Conservation (phyloP, 2,888 invertebrate species). For the Ennomos fuscantarius region DNA sequence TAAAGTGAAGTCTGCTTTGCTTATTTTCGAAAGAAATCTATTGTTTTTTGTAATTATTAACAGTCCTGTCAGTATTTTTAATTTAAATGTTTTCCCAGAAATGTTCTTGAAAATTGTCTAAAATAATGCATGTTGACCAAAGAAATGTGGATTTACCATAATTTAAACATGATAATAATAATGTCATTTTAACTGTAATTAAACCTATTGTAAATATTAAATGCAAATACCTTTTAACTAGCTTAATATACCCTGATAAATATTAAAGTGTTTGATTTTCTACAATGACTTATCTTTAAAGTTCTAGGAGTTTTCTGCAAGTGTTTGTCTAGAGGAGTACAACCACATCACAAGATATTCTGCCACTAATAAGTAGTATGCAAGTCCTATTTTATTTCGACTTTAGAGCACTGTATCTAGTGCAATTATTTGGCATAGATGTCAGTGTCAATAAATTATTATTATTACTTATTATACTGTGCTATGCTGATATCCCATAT, state of each 20-base stretch:
- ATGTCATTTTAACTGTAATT: conserved; percentile 33
- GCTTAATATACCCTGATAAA: conserved; percentile 62
- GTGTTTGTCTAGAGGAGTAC: too few species aligned
- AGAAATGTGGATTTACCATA: conserved; percentile 30
- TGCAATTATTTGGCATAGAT: too few species aligned
- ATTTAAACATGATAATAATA: conserved; percentile 22
- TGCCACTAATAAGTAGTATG: too few species aligned
- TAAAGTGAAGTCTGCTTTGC: background rate
- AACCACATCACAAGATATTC: too few species aligned
- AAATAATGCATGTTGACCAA: conserved; percentile 30
- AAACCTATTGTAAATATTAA: conserved; percentile 46
- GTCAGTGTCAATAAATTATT: too few species aligned
- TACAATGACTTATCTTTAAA: background rate
- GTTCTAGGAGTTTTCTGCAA: background rate
- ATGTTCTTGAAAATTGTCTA: background rate
- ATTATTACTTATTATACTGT: too few species aligned
- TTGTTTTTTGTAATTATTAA: conserved; percentile 1
- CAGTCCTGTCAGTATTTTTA: too few species aligned
- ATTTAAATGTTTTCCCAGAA: background rate
- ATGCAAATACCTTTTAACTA: conserved; percentile 60
- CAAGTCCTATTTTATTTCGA: too few species aligned
- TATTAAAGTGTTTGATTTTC: conserved; percentile 13
- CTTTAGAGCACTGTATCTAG: too few species aligned
- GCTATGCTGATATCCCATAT: too few species aligned
- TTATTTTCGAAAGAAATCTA: background rate